phyloP scores from a whole-genome alignment of 2,113 vertebrate genomes.

The Cyrtonyx montezumae region DNA sequence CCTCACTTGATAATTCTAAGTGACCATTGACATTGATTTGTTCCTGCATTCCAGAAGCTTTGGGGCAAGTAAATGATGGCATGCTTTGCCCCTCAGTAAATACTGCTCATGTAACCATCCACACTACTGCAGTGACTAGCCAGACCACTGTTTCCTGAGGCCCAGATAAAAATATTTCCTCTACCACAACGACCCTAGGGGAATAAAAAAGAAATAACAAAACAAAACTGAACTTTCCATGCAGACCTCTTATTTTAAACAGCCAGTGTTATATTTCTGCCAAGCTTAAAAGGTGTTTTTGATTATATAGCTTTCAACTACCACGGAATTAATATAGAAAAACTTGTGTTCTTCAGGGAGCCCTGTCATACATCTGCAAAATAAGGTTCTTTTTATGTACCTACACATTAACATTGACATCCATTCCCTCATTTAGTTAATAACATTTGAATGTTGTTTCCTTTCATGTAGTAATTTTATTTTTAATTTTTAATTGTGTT shows the following conservation, averaged over 20 bases:
- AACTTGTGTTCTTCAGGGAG: constrained; percentile 53
- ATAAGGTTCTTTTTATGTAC: constrained; percentile 62
- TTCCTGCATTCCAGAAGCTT: neutral
- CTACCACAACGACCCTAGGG: constrained; percentile 71
- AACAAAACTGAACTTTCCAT: constrained; percentile 70
- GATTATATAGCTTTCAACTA: constrained; percentile 70
- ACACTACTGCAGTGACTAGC: constrained; percentile 33
- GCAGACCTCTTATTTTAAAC: constrained; percentile 73
- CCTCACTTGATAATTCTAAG: constrained; percentile 4
- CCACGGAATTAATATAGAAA: constrained; percentile 63
- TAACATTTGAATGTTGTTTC: constrained; percentile 36
- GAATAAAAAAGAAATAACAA: constrained; percentile 71
- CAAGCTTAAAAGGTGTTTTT: constrained; percentile 66
- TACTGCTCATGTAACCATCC: constrained; percentile 57
- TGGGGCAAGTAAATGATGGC: neutral
- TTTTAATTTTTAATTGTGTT: neutral
- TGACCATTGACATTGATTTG: neutral
- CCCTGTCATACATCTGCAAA: constrained; percentile 49
- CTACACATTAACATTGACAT: constrained; percentile 60
- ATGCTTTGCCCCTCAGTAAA: constrained; percentile 39
- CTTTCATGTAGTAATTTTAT: constrained; percentile 51
- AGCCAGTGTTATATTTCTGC: constrained; percentile 50
- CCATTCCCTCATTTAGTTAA: constrained; percentile 63
- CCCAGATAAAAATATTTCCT: constrained; percentile 81
- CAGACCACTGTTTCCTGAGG: constrained; percentile 81